These are phyloP conservation scores for Corythornis madagascariensis DNA, from an alignment of 2,113 vertebrate species.

Conservation along the genomic window DNA sequence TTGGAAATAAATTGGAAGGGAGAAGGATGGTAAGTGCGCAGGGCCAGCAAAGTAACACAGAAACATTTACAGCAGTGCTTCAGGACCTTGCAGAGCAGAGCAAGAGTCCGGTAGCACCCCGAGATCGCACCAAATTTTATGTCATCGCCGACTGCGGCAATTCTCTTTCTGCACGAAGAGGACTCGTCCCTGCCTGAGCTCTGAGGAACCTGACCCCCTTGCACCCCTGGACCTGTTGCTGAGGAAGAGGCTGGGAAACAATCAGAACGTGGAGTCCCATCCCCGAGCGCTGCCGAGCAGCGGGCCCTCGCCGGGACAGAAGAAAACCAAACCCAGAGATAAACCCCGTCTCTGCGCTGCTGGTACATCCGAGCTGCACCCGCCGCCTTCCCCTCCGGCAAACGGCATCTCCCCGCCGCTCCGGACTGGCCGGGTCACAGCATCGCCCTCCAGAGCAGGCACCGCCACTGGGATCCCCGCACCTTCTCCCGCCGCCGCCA, in stretches of 20 bases:
- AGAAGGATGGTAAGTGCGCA: not conserved
- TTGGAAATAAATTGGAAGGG: not conserved
- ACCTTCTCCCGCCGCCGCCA: not conserved
- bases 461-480: not conserved
- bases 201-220: not conserved
- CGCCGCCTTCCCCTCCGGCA: not conserved
- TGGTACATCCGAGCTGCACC: not conserved
- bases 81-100: not conserved
- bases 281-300: not conserved
- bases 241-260: not conserved
- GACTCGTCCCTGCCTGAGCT: not conserved
- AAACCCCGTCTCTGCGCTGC: not conserved
- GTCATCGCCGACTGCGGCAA: accelerated
- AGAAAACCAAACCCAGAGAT: not conserved
- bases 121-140: not conserved
- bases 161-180: not conserved
- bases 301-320: not conserved
- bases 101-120: not conserved
- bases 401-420: not conserved
- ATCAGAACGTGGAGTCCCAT: accelerated
- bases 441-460: not conserved
- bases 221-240: not conserved
- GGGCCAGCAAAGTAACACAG: not conserved
- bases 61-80: not conserved
- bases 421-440: not conserved